Conservation (phyloP, 2,888 invertebrate genomes). For the Lagria hirta region DNA sequence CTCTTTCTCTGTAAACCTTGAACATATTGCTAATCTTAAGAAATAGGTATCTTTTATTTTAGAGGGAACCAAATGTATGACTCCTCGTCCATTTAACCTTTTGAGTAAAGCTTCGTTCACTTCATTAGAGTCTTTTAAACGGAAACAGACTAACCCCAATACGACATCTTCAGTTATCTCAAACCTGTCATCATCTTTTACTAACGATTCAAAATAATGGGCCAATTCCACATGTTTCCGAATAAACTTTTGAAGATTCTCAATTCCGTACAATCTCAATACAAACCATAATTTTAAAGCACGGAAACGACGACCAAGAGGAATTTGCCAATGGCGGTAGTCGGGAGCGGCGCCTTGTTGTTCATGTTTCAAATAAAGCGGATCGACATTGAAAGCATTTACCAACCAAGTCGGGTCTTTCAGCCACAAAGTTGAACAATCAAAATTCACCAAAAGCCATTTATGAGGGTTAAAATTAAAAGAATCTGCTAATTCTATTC, state of each 20-base stretch:
- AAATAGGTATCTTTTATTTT: slow-evolving; percentile 83
- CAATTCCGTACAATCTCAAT: slow-evolving; percentile 82
- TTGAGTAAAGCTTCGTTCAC: slow-evolving; percentile 79
- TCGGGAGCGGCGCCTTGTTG: slow-evolving; percentile 88
- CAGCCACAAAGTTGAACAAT: slow-evolving; percentile 98
- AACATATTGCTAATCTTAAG: slow-evolving; percentile 87
- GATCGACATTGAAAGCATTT: slow-evolving; percentile 96
- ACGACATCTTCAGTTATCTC: slow-evolving; percentile 86
- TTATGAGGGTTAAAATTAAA: slow-evolving; percentile 99
- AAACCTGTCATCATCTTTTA: slow-evolving; percentile 77
- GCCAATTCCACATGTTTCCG: slow-evolving; percentile 84
- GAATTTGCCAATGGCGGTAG: slow-evolving; percentile 97
- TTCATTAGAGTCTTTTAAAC: slow-evolving; percentile 84
- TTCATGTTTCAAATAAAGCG: slow-evolving; percentile 93
- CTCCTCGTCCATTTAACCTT: slow-evolving; percentile 83
- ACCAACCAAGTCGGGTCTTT: slow-evolving; percentile 87
- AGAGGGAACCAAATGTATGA: slow-evolving; percentile 91
- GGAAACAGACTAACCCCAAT: slow-evolving; percentile 96
- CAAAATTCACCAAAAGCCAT: slow-evolving; percentile 99
- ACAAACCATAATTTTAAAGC: slow-evolving; percentile 96
- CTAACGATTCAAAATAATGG: slow-evolving; percentile 80
- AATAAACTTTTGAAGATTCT: slow-evolving; percentile 84
- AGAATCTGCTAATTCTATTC: slow-evolving; percentile 87
- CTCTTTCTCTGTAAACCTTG: slow-evolving; percentile 74
- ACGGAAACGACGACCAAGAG: slow-evolving; percentile 88